Base-by-base conservation (phyloP, 2,113 vertebrate genomes). In the Apaloderma vittatum region DNA sequence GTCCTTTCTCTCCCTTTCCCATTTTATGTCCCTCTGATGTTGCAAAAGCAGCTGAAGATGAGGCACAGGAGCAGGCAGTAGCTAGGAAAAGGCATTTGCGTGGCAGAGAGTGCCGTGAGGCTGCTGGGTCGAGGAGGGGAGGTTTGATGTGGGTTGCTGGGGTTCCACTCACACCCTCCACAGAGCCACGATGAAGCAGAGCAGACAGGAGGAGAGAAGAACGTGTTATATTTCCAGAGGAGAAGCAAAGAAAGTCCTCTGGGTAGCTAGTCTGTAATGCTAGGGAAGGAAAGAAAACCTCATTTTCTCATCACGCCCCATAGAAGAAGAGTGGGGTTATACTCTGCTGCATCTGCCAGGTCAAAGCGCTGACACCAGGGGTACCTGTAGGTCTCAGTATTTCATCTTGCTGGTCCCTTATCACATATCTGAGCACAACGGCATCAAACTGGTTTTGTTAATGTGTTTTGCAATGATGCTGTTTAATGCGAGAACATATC, bases 61-160 rank as follows among this genome's bases (percentile, higher is more conserved):
- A 24, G 72, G 62, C 46, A 22, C 0, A 30, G 86, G 67, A 88
- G 77, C 57, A 54, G 75, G 58, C 71, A 70, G 89, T 2, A 46
- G 52, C 51, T 66, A 27, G 40, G 45, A 54, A 21, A 67, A n/a
- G 76, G 67, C 7, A 4, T 43, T 57, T 21, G 52, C 10, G 8
- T 4, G 17, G 61, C 7, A 54, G 34, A 20, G 30, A 11, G 58
- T 22, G 30, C 51, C 73, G 48, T 27, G 67, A 55, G 32, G 6
- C 32, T 48, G 55, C 67, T 0, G 0, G 63, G 59, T 46, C 1
- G 1, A 11, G 51, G 48, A 55, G 15, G 11, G 29, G 49, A 57
- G 34, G 3, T 15, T 3, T 2, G 57, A 27, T 24, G 81, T 34
- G 85, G 52, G 59, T 3, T 10, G 32, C 15, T 37, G 29, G 2